phyloP scores from a whole-genome alignment of 2,888 invertebrate species.

The Glomeris marginata region DNA sequence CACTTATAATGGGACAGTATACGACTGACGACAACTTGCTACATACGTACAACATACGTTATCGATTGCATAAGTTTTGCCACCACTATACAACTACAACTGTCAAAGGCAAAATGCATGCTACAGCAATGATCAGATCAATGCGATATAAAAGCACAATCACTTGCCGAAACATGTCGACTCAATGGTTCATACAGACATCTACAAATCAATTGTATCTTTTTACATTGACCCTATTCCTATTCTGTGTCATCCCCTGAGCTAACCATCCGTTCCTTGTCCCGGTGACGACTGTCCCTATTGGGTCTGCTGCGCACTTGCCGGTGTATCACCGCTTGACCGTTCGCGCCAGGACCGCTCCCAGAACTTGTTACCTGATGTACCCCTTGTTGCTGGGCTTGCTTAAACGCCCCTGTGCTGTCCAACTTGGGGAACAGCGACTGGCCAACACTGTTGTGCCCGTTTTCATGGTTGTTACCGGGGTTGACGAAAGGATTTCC shows the following conservation, averaged over 20 bases:
- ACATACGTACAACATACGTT: too few relatives aligned
- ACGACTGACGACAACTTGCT: too few relatives aligned
- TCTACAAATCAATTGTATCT: too few relatives aligned
- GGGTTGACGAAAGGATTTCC: too few relatives aligned
- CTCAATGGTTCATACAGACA: too few relatives aligned
- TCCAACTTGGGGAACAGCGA: not conserved
- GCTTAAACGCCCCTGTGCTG: not conserved
- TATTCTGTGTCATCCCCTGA: constrained; percentile 14
- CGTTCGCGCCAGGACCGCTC: constrained; percentile 3
- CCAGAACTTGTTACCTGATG: not conserved
- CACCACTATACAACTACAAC: too few relatives aligned
- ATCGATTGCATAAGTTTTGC: too few relatives aligned
- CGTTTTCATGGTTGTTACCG: constrained; percentile 7
- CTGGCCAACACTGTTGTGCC: not conserved
- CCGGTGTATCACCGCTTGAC: constrained; percentile 13
- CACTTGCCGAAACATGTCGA: too few relatives aligned
- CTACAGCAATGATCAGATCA: too few relatives aligned
- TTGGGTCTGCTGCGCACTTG: constrained; percentile 10
- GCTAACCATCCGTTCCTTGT: constrained; percentile 12
- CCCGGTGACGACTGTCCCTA: constrained; percentile 3
- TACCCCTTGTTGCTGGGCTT: not conserved
- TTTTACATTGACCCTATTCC: not conserved
- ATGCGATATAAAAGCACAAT: too few relatives aligned
- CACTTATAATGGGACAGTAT: too few relatives aligned
- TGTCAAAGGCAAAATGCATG: too few relatives aligned